These are phyloP conservation scores for Saguinus imperator DNA, from an alignment of 2,113 vertebrate species.

Conservation along the genomic window DNA sequence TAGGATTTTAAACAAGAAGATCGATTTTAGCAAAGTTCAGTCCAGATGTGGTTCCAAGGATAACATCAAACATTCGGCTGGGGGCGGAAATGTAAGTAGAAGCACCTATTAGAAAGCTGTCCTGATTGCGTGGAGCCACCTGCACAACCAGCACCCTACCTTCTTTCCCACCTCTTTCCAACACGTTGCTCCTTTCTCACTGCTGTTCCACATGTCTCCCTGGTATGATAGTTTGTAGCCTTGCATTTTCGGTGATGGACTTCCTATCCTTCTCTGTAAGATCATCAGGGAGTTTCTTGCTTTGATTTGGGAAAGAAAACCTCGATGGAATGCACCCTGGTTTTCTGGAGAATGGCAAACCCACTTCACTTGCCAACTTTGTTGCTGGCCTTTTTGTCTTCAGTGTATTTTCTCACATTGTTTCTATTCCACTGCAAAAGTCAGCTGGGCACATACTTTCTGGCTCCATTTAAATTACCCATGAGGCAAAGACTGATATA, in stretches of 20 bases:
- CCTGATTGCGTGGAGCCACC: constrained; percentile 60
- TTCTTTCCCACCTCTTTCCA: constrained; percentile 39
- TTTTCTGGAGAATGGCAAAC: constrained; percentile 19
- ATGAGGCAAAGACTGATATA: constrained; percentile 3
- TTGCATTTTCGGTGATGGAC: constrained; percentile 51
- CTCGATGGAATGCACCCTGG: background rate
- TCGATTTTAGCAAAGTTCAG: constrained; percentile 92
- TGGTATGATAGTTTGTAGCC: constrained; percentile 58
- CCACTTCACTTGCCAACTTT: background rate
- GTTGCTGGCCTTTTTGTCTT: constrained; percentile 4
- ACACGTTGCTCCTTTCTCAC: constrained; percentile 54
- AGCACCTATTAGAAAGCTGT: constrained; percentile 62
- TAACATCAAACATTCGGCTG: constrained; percentile 93
- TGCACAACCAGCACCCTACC: constrained; percentile 65
- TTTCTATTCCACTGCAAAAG: background rate
- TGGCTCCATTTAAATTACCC: constrained; percentile 27
- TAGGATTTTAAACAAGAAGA: constrained; percentile 97
- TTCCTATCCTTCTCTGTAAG: constrained; percentile 61
- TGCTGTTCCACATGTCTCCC: constrained; percentile 37
- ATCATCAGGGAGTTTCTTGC: background rate
- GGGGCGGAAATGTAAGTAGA: constrained; percentile 94
- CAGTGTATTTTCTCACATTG: background rate
- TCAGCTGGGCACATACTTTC: background rate
- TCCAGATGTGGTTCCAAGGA: constrained; percentile 95
- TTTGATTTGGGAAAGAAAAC: background rate